Base-by-base conservation (phyloP, 2,888 invertebrate genomes). In the Caenorhabditis sinica region DNA sequence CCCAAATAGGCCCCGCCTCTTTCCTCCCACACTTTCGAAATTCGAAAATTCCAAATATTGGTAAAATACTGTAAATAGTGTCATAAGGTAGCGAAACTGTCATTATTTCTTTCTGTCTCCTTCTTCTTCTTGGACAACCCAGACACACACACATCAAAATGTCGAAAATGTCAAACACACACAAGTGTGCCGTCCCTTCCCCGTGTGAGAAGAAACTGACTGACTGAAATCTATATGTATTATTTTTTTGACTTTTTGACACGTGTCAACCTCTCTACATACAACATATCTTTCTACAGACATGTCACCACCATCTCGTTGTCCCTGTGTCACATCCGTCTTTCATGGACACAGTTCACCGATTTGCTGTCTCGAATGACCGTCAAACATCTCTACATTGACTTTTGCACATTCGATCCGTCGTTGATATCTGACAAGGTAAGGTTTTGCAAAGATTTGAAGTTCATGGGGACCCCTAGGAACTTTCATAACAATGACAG, bases 361-460 rank as follows among this genome's bases (percentile, higher is more conserved):
- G 76, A 85, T 20, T 56, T 85, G 60, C 23, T 85, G 30, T 68
- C 76, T 15, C 61, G 77, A 25, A 85, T 77, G 82, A 73, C 63
- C 33, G 58, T 85, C 36, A 72, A 79, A 33, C 60, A 68, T 56
- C 60, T 85, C 9, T 77, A 43, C 51, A 36, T 85, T 28, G 85
- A 85, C 36, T 85, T 85, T 49, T 85, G 85, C 74, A 82, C 77
- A 43, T 82, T 85, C 43, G 72, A 85, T 36, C 45, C 81, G 40
- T 61, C 71, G 9, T 28, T 85, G 1, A 68, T 85, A 15, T 82
- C 74, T 20, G 85, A 85, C 61, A 82, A 82, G 69, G 82, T 83
- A 28, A 45, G 20, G 6, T 40, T 5, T 40, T 40, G 40, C 11
- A 40, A 11, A 13, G 40, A 11, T 2, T 2, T 11, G 40, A 11